These are phyloP conservation scores for Platygyra sinensis DNA, from an alignment of 64 coral and sea anemone genomes.

Conservation along the genomic window DNA sequence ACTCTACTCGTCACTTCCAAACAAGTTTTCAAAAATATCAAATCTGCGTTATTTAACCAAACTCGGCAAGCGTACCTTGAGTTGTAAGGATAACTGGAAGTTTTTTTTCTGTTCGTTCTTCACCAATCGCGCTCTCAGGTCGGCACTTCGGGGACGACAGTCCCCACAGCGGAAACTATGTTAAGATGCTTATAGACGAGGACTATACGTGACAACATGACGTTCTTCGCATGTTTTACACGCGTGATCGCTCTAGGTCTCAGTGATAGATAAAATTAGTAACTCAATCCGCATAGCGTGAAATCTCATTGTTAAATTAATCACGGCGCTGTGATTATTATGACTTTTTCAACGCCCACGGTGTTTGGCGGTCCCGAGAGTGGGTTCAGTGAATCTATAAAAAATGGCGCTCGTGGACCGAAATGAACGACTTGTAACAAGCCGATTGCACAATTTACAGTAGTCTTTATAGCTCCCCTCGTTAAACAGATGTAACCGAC, in stretches of 20 bases:
- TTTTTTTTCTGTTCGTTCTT: neutral
- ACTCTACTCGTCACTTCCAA: neutral
- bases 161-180: neutral
- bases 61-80: neutral
- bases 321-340: neutral
- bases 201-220: neutral
- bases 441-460: neutral
- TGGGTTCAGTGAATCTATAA: neutral
- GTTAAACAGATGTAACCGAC: neutral
- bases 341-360: neutral
- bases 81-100: neutral
- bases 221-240: conserved; percentile 14
- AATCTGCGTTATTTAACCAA: neutral
- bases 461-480: neutral
- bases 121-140: neutral
- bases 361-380: neutral
- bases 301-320: neutral
- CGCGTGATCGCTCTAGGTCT: neutral
- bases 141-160: neutral
- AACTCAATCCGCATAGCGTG: neutral
- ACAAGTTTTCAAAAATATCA: neutral
- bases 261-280: neutral
- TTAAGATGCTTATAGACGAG: neutral
- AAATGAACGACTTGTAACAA: neutral
- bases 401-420: neutral